A percentile compares a stretch with the other conserved stretches of the same genome.
Conservation (phyloP, 2,113 vertebrate species). For the Piprites chloris region DNA sequence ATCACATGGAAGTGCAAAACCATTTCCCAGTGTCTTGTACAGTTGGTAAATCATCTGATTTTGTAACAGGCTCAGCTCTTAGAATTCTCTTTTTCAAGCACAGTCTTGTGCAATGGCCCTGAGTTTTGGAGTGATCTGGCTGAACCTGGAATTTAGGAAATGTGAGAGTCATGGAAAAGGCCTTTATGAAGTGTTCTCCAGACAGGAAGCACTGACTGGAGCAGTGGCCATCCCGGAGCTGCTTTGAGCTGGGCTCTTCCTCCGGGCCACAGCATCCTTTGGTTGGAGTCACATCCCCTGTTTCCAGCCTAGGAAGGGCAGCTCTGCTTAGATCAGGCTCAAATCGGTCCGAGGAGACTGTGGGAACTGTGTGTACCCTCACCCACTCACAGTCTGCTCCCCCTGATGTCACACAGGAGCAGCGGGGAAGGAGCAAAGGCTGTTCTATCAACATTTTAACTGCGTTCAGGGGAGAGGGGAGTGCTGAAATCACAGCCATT, state of each 20-base stretch:
- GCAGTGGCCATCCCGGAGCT: neutral
- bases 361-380: neutral
- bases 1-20: slow-evolving; percentile 33
- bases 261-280: neutral
- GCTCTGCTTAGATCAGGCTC: neutral
- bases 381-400: neutral
- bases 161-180: slow-evolving; percentile 22
- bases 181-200: neutral
- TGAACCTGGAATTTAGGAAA: slow-evolving; percentile 51
- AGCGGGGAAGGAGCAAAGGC: neutral
- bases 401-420: neutral
- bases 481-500: neutral
- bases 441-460: neutral
- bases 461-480: neutral
- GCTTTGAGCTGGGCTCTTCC: slow-evolving; percentile 3
- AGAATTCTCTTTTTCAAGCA: neutral
- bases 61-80: neutral
- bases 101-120: slow-evolving; percentile 45
- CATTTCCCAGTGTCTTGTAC: neutral
- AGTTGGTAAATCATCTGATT: slow-evolving; percentile 43
- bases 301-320: neutral
- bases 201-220: slow-evolving; percentile 32
- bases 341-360: neutral
- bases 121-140: neutral
- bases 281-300: neutral